Conservation (phyloP, 2,888 invertebrate species). For the Trichopoda pennipes region DNA sequence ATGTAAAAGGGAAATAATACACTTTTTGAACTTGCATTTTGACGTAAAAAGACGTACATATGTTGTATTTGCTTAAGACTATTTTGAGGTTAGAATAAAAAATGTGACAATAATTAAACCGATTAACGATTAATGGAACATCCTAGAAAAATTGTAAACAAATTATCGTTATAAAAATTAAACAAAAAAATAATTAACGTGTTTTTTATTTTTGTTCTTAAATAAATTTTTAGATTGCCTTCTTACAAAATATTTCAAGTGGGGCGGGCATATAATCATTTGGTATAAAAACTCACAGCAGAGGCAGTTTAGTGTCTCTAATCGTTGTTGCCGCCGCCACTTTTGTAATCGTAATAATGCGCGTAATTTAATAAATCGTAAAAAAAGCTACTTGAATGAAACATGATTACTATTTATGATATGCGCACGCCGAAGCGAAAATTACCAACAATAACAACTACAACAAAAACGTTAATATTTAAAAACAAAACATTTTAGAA, state of each 20-base stretch:
- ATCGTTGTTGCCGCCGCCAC: slow-evolving; percentile 70
- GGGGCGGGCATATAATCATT: slow-evolving; percentile 4
- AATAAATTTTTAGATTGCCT: not conserved
- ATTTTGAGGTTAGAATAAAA: no score
- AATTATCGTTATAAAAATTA: no score
- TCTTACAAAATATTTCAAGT: slow-evolving; percentile 22
- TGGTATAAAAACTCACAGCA: slow-evolving; percentile 17
- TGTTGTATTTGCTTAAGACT: no score
- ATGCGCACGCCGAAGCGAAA: slow-evolving; percentile 69
- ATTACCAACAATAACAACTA: slow-evolving; percentile 63
- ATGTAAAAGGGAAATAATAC: no score
- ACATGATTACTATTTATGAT: slow-evolving; percentile 73
- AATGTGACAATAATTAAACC: no score
- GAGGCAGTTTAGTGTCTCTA: slow-evolving; percentile 67
- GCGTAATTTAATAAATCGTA: slow-evolving; percentile 73
- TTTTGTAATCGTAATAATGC: slow-evolving; percentile 72
- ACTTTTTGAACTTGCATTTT: no score
- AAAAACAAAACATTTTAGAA: slow-evolving; percentile 49
- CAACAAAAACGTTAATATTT: slow-evolving; percentile 20
- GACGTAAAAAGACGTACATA: no score
- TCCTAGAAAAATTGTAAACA: no score
- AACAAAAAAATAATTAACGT: no score
- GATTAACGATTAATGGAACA: no score
- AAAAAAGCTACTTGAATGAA: slow-evolving; percentile 72
- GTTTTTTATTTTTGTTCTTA: not conserved